phyloP scores from a whole-genome alignment of 2,797 vertebrate species.

The Centroberyx gerrardi region DNA sequence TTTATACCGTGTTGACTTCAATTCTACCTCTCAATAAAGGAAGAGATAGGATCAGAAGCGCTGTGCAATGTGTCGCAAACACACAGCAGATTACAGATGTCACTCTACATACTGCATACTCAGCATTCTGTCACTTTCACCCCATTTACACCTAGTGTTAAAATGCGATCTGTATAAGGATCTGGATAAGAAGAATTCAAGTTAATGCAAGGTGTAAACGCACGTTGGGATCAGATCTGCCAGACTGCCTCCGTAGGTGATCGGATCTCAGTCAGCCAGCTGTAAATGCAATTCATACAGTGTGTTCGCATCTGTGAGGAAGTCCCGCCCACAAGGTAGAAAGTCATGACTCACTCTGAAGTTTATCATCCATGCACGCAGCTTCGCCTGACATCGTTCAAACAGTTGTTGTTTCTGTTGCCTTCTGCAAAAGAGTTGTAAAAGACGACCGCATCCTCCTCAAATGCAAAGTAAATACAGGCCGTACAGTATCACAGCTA shows the following conservation, averaged over 20 bases:
- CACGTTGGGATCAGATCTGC: too few species aligned
- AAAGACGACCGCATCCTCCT: constrained; percentile 80
- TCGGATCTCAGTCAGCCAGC: too few species aligned
- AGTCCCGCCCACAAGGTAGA: too few species aligned
- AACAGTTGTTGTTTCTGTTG: constrained; percentile 32
- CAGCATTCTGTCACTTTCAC: not conserved
- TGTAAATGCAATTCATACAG: not conserved
- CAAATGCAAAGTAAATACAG: constrained; percentile 66
- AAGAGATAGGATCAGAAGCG: constrained; percentile 1
- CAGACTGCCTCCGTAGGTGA: too few species aligned
- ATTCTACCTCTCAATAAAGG: constrained; percentile 23
- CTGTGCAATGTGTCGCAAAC: too few species aligned
- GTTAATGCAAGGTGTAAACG: constrained; percentile 8
- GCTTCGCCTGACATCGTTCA: not conserved
- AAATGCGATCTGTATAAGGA: too few species aligned
- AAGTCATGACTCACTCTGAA: constrained; percentile 3
- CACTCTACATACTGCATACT: too few species aligned
- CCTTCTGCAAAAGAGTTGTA: constrained; percentile 69
- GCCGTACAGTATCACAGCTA: constrained; percentile 39
- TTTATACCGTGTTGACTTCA: constrained; percentile 7
- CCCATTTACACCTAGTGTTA: constrained; percentile 28
- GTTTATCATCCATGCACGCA: constrained; percentile 18
- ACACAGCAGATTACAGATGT: too few species aligned
- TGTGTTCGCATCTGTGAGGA: too few species aligned
- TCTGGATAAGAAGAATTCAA: too few species aligned